phyloP scores from a whole-genome alignment of 1,140 invertebrate species.

The Drosophila orena region DNA sequence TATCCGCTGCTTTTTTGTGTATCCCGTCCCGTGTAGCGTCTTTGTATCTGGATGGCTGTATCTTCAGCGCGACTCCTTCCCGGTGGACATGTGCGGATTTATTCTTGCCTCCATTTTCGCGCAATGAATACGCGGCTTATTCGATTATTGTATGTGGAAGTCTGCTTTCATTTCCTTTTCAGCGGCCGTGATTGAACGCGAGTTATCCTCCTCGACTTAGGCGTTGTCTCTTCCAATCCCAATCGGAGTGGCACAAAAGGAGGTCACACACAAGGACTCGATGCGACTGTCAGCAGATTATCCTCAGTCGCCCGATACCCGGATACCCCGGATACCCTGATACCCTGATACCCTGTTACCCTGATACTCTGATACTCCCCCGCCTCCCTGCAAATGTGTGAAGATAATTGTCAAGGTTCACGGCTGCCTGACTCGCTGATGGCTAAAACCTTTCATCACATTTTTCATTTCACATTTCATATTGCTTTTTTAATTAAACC shows the following conservation, averaged over 20 bases:
- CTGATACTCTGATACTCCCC: background rate
- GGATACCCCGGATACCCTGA: conserved; percentile 3
- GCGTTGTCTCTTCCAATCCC: conserved; percentile 65
- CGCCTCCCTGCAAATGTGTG: conserved; percentile 47
- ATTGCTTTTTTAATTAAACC: conserved; percentile 60
- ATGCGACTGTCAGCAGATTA: conserved; percentile 65
- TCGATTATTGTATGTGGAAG: conserved; percentile 70
- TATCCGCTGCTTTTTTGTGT: conserved; percentile 17
- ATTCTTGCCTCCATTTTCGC: conserved; percentile 63
- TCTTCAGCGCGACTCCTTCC: conserved; percentile 42
- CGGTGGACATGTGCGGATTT: conserved; percentile 74
- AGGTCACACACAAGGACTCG: conserved; percentile 41
- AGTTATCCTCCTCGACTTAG: conserved; percentile 75
- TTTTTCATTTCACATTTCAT: conserved; percentile 59
- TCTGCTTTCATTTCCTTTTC: conserved; percentile 75
- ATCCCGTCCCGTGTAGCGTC: conserved; percentile 37
- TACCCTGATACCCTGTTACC: background rate
- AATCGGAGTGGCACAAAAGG: conserved; percentile 48
- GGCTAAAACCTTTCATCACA: conserved; percentile 55
- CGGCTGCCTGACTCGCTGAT: conserved; percentile 40
- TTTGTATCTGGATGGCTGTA: conserved; percentile 51
- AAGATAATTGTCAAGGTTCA: conserved; percentile 76
- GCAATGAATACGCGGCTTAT: conserved; percentile 77
- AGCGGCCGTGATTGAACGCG: conserved; percentile 71
- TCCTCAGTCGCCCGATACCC: conserved; percentile 27